phyloP scores from a whole-genome alignment of 2,888 invertebrate species.

The Lasiommata megera region DNA sequence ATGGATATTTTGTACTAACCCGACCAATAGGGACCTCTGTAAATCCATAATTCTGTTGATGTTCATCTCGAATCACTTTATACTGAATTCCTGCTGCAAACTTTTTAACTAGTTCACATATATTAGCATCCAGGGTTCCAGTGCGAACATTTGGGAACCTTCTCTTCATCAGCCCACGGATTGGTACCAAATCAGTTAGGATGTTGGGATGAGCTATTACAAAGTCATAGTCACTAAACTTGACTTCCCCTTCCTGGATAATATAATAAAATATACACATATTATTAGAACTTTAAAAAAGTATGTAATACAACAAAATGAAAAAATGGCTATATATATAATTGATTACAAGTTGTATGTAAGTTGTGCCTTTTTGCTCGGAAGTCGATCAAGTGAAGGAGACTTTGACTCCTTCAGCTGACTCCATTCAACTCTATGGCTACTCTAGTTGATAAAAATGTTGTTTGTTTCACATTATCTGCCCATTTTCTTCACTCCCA shows the following conservation, averaged over 20 bases:
- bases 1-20: slow-evolving; percentile 63
- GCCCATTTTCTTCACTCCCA: no score
- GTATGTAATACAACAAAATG: no score
- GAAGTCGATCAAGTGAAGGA: no score
- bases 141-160: slow-evolving; percentile 86
- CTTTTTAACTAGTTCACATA: slow-evolving; percentile 82
- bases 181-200: slow-evolving; percentile 86
- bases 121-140: slow-evolving; percentile 86
- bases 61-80: slow-evolving; percentile 83
- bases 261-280: background rate
- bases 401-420: no score
- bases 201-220: slow-evolving; percentile 90
- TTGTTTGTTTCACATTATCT: no score
- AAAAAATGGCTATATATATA: no score
- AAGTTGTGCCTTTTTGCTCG: no score
- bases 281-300: no score
- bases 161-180: slow-evolving; percentile 89
- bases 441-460: no score
- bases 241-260: slow-evolving; percentile 83
- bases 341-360: no score
- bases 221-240: slow-evolving; percentile 86
- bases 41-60: slow-evolving; percentile 86
- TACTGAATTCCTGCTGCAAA: slow-evolving; percentile 88
- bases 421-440: no score
- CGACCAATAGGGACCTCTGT: slow-evolving; percentile 86